Conservation (phyloP, 1,140 invertebrate genomes). For the Cardiocondyla obscurior region DNA sequence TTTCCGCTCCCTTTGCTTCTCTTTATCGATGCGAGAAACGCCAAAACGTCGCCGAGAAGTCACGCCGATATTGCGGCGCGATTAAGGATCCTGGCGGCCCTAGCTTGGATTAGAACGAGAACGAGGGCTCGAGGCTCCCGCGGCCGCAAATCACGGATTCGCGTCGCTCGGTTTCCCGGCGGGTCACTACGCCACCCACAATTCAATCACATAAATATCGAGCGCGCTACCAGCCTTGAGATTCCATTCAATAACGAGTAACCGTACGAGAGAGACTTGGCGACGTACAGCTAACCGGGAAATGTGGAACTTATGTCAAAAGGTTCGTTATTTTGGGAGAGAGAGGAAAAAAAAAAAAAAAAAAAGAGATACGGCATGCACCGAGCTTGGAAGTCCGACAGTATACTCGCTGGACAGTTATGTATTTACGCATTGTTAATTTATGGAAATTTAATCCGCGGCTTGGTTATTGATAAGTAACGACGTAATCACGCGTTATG, state of each 20-base stretch:
- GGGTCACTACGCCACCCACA: slow-evolving; percentile 61
- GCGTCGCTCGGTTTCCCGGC: slow-evolving; percentile 49
- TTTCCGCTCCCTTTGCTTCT: too few species aligned
- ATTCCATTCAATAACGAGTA: slow-evolving; percentile 79
- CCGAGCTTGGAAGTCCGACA: too few species aligned
- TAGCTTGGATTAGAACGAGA: slow-evolving; percentile 8
- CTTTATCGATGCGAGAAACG: slow-evolving; percentile 26
- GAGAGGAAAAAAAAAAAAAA: too few species aligned
- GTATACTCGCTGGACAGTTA: too few species aligned
- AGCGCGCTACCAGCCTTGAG: slow-evolving; percentile 76
- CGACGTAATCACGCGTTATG: too few species aligned
- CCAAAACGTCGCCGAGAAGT: not conserved
- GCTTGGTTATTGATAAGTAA: too few species aligned
- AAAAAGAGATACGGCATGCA: too few species aligned
- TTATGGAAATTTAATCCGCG: too few species aligned
- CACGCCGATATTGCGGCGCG: slow-evolving; percentile 9
- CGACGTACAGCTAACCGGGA: not conserved
- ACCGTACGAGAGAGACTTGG: slow-evolving; percentile 30
- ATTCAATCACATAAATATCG: slow-evolving; percentile 82
- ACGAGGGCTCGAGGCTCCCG: slow-evolving; percentile 3
- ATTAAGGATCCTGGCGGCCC: slow-evolving; percentile 33
- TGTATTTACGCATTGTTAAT: too few species aligned
- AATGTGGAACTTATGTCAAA: slow-evolving; percentile 2
- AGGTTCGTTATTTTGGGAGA: not conserved
- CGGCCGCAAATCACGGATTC: slow-evolving; percentile 47